Conservation (phyloP, 2,888 invertebrate genomes). For the Spatulosminthurus flaviceps region DNA sequence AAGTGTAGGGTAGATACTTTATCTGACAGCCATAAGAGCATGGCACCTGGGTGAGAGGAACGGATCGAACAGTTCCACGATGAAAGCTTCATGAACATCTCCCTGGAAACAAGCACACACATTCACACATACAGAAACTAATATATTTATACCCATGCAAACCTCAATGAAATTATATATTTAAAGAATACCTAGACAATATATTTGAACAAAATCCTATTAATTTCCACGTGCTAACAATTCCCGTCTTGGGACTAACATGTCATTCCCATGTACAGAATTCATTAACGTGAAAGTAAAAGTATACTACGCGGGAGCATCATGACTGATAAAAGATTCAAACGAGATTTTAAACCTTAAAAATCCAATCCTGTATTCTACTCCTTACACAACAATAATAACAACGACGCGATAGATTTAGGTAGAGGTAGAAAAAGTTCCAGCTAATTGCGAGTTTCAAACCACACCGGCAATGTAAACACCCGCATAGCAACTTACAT, state of each 20-base stretch:
- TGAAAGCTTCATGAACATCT: constrained; percentile 68
- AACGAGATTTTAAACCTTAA: not conserved
- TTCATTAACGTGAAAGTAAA: not conserved
- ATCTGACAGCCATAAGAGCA: constrained; percentile 72
- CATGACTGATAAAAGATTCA: not conserved
- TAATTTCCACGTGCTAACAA: constrained; percentile 8
- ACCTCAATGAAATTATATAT: not conserved
- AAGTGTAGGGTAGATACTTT: constrained; percentile 7
- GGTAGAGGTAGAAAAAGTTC: too few species aligned
- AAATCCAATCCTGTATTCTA: not conserved
- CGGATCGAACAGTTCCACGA: constrained; percentile 85
- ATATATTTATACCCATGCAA: not conserved
- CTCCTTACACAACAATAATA: too few species aligned
- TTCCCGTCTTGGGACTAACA: not conserved
- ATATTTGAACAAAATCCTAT: not conserved
- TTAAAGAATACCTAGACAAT: not conserved
- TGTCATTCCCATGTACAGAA: not conserved
- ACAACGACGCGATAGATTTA: too few species aligned
- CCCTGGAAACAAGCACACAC: constrained; percentile 63
- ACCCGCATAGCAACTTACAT: too few species aligned
- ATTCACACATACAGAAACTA: not conserved
- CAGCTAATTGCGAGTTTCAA: too few species aligned
- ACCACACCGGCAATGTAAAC: too few species aligned
- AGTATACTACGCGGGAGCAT: not conserved
- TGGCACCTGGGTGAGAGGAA: constrained; percentile 84